Percentiles rank a stretch among this genome's conserved stretches.
Conservation (phyloP, 2,797 vertebrate genomes). For the Columba guinea region DNA sequence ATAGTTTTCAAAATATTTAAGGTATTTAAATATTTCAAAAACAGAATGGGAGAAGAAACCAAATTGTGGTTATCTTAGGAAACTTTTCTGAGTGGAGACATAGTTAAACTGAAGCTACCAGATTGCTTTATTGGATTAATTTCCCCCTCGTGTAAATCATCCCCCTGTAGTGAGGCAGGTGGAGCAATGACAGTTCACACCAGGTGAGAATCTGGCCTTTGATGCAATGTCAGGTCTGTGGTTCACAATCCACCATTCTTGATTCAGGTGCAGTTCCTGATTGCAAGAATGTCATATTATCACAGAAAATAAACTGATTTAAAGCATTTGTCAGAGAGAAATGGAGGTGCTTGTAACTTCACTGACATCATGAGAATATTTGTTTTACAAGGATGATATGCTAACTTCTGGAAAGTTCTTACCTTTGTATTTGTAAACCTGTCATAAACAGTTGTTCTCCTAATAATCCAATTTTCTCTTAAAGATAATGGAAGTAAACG, state of each 20-base stretch:
- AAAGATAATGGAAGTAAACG: conserved; percentile 98
- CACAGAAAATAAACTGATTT: background rate
- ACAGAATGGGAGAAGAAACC: background rate
- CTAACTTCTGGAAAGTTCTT: background rate
- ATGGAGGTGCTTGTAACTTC: background rate
- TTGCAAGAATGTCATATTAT: background rate
- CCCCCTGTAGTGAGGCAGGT: background rate
- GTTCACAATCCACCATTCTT: background rate
- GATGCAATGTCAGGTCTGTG: accelerated
- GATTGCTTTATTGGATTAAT: background rate
- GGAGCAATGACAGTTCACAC: background rate
- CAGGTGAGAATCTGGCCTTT: background rate
- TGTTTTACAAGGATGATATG: background rate
- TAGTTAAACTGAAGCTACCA: background rate
- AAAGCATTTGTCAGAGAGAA: background rate
- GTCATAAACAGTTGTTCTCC: background rate
- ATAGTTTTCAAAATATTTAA: background rate
- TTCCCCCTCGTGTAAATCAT: background rate
- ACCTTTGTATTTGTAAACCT: background rate
- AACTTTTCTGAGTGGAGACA: background rate
- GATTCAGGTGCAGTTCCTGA: background rate
- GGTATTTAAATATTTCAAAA: background rate
- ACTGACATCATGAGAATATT: background rate
- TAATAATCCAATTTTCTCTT: background rate
- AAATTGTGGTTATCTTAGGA: background rate